Conservation (phyloP, 2,888 invertebrate genomes). For the Willowsia nigromaculata region DNA sequence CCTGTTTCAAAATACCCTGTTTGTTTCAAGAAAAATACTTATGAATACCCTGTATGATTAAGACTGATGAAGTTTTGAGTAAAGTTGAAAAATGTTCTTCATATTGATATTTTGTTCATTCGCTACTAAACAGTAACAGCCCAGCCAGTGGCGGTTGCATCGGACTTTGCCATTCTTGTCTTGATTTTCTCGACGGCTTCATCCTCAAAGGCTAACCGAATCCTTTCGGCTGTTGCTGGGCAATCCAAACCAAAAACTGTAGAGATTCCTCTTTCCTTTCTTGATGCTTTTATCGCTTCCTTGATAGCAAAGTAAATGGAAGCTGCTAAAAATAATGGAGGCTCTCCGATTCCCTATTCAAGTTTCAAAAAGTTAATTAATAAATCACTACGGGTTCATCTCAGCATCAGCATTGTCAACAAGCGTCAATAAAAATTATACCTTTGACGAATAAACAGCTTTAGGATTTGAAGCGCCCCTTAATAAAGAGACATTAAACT, state of each 20-base stretch:
- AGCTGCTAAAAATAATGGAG: slow-evolving; percentile 94
- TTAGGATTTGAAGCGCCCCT: slow-evolving; percentile 93
- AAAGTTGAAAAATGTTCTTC: too few species aligned
- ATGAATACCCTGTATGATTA: too few species aligned
- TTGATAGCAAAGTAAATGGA: slow-evolving; percentile 94
- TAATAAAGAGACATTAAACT: slow-evolving; percentile 93
- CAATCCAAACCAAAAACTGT: slow-evolving; percentile 86
- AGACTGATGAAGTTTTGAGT: not conserved
- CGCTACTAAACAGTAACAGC: slow-evolving; percentile 1
- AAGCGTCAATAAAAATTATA: not conserved
- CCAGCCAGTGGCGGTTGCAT: not conserved
- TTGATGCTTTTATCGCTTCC: slow-evolving; percentile 90
- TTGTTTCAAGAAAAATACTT: too few species aligned
- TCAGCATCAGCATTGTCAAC: not conserved
- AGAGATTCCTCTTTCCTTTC: slow-evolving; percentile 85
- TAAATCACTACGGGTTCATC: not conserved
- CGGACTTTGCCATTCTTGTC: not conserved
- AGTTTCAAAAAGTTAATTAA: not conserved
- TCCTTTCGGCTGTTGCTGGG: slow-evolving; percentile 93
- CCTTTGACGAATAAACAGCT: slow-evolving; percentile 96
- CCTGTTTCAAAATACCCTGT: too few species aligned
- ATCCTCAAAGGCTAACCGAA: slow-evolving; percentile 89
- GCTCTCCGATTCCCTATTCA: slow-evolving; percentile 91
- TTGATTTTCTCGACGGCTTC: slow-evolving; percentile 17
- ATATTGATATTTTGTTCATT: not conserved